phyloP scores from a whole-genome alignment of 1,140 invertebrate species.

The Drosophila lacteicornis region DNA sequence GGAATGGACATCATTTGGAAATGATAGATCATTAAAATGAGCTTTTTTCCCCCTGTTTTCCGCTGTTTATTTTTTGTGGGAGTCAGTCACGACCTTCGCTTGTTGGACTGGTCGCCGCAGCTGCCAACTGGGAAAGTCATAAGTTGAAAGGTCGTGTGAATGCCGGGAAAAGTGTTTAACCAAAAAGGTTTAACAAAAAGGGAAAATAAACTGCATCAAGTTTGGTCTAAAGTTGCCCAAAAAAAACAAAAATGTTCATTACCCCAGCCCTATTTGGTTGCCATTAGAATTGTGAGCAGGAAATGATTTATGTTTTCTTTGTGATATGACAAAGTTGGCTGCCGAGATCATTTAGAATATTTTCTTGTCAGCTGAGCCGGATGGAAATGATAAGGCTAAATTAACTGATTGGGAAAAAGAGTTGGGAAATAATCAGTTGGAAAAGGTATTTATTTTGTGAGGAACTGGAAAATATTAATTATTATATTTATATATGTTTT shows the following conservation, averaged over 20 bases:
- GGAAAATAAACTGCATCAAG: constrained; percentile 49
- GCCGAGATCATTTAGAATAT: constrained; percentile 36
- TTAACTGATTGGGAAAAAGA: constrained; percentile 6
- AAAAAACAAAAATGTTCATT: constrained; percentile 8
- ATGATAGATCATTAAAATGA: constrained; percentile 66
- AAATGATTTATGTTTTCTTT: constrained; percentile 56
- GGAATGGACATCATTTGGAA: constrained; percentile 56
- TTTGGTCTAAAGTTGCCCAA: constrained; percentile 26
- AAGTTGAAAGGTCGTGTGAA: constrained; percentile 67
- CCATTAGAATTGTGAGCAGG: constrained; percentile 51
- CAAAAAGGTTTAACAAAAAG: constrained; percentile 35
- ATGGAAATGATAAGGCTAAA: constrained; percentile 51
- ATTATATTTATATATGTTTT: not conserved
- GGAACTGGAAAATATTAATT: not conserved
- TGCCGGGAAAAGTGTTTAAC: constrained; percentile 45
- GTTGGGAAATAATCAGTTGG: not conserved
- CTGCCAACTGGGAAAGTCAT: constrained; percentile 56
- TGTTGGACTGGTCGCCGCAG: constrained; percentile 32
- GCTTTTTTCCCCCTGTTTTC: constrained; percentile 40
- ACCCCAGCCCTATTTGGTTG: constrained; percentile 1
- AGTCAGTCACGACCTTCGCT: constrained; percentile 55
- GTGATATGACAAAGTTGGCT: constrained; percentile 39
- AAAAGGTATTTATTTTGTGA: too few species aligned
- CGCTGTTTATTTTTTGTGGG: constrained; percentile 33
- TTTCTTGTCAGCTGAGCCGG: constrained; percentile 43